phyloP scores from a whole-genome alignment of 1,140 invertebrate species.

The Drosophila hydei region DNA sequence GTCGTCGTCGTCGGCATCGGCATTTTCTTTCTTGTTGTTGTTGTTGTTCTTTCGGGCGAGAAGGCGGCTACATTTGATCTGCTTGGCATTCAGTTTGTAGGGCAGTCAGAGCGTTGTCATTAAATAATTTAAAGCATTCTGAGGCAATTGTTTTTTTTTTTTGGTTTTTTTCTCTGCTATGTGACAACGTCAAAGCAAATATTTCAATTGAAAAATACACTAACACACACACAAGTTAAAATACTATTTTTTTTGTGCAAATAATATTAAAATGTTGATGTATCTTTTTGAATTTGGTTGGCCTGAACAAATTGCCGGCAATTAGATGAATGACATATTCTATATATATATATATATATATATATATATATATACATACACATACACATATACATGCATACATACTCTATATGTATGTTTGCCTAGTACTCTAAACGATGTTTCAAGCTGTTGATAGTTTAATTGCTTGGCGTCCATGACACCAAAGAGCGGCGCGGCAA shows the following conservation, averaged over 20 bases:
- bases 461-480: constrained; percentile 22
- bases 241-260: constrained; percentile 34
- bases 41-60: not conserved
- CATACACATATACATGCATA: not conserved
- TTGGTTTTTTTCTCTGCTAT: constrained; percentile 19
- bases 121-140: constrained; percentile 40
- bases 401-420: not conserved
- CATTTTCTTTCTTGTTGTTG: too few relatives aligned
- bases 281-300: constrained; percentile 7
- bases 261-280: constrained; percentile 34
- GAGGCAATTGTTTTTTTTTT: not conserved
- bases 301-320: constrained; percentile 34
- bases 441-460: constrained; percentile 14
- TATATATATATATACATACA: not conserved
- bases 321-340: constrained; percentile 38
- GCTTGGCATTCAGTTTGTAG: constrained; percentile 24
- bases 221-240: constrained; percentile 19
- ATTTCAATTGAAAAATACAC: constrained; percentile 57
- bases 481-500: constrained; percentile 18
- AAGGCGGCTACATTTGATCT: not conserved
- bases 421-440: not conserved
- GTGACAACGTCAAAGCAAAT: constrained; percentile 53
- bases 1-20: not conserved
- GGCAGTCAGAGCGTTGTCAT: constrained; percentile 30
- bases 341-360: not conserved